Evolutionary conservation across 2,888 invertebrate genomes (phyloP).

Genomic region (Machimus rusticus): DNA sequence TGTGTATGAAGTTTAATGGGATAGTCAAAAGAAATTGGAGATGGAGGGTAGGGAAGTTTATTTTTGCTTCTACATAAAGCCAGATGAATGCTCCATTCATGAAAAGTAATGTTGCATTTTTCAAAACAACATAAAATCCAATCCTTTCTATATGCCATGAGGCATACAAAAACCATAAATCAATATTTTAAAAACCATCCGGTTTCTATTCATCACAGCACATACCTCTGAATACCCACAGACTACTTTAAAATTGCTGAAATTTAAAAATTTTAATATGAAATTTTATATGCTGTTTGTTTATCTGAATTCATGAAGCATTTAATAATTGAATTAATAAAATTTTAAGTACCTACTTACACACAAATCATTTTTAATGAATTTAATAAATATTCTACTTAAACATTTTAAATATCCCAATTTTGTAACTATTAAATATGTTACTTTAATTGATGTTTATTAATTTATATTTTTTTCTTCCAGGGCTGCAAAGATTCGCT

Average conservation of each 20-base stretch:
- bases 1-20: background rate
- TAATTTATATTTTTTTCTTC: background rate
- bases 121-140: background rate
- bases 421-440: background rate
- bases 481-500: slow-evolving; percentile 78
- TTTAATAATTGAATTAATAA: no score
- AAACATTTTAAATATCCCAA: background rate
- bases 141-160: background rate
- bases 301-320: background rate
- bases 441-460: background rate
- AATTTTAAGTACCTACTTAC: no score
- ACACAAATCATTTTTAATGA: no score
- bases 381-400: no score
- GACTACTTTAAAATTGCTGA: background rate
- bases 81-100: background rate
- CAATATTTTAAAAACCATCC: background rate
- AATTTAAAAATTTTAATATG: background rate
- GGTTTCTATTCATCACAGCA: background rate
- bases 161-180: background rate
- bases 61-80: background rate
- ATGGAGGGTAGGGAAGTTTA: background rate
- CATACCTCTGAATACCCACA: background rate
- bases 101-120: background rate
- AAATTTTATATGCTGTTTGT: background rate
- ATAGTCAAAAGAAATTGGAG: no score